Percentiles rank a stretch among this genome's conserved stretches.
phyloP scores from a whole-genome alignment of 1,140 invertebrate species.

The Drosophila varians region DNA sequence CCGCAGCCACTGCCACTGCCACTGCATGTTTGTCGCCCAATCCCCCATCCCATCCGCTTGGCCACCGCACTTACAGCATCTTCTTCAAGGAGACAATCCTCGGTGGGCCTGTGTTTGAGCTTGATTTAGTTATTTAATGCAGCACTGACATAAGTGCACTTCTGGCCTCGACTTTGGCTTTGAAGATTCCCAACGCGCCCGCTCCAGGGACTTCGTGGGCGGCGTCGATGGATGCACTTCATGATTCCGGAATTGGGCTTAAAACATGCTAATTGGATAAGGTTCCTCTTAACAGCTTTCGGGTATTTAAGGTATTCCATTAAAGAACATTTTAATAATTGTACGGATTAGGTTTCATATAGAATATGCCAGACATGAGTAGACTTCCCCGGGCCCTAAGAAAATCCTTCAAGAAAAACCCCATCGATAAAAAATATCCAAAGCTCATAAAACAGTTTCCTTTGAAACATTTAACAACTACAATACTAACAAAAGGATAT shows the following conservation, averaged over 20 bases:
- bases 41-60: background rate
- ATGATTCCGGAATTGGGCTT: slow-evolving; percentile 19
- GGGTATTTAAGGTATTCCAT: background rate
- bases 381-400: too few species aligned
- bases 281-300: background rate
- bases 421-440: background rate
- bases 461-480: background rate
- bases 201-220: slow-evolving; percentile 17
- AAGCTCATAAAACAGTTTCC: background rate
- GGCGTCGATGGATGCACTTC: slow-evolving; percentile 24
- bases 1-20: slow-evolving; percentile 23
- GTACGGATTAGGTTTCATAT: background rate
- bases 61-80: slow-evolving; percentile 12
- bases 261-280: slow-evolving; percentile 27
- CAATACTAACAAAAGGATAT: background rate
- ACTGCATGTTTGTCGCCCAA: slow-evolving; percentile 37
- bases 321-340: background rate
- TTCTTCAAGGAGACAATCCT: slow-evolving; percentile 40
- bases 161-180: slow-evolving; percentile 15
- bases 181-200: background rate
- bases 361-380: too few species aligned
- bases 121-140: slow-evolving; percentile 79
- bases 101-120: slow-evolving; percentile 49
- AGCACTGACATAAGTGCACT: slow-evolving; percentile 66
- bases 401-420: background rate